These are phyloP conservation scores for Thamnophis elegans DNA, from an alignment of 2,797 vertebrate genomes.

Conservation along the genomic window DNA sequence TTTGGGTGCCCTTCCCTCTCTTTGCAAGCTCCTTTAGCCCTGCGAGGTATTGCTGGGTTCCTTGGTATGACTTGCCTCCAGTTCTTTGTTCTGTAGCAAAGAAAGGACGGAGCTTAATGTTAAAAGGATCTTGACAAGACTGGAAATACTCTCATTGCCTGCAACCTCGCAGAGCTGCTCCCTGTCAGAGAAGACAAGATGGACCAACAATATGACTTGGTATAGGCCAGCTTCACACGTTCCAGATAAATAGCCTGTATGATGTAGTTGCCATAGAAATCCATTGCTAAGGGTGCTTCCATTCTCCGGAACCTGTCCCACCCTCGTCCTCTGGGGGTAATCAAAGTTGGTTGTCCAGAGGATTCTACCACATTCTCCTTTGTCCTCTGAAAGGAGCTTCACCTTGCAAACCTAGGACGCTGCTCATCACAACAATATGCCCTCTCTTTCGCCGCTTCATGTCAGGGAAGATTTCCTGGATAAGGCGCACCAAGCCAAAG, in stretches of 20 bases:
- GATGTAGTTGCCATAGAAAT: not conserved
- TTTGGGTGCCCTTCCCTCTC: not conserved
- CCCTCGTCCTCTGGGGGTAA: too few relatives aligned
- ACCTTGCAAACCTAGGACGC: slow-evolving; percentile 76
- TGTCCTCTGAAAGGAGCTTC: not conserved
- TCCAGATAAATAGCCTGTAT: not conserved
- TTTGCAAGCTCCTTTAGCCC: not conserved
- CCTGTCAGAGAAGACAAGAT: not conserved
- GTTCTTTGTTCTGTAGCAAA: not conserved
- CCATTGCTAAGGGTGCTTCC: not conserved
- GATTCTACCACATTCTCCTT: too few relatives aligned
- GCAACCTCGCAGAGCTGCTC: not conserved
- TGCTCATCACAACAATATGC: slow-evolving; percentile 77
- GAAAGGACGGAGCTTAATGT: not conserved
- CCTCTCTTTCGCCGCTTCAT: slow-evolving; percentile 73
- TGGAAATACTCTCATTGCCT: not conserved
- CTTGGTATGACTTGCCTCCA: not conserved
- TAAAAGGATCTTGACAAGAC: not conserved
- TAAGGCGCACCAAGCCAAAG: slow-evolving; percentile 71
- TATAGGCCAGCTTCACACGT: not conserved
- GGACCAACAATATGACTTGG: not conserved
- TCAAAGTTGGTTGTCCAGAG: not conserved
- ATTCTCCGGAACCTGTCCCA: not conserved
- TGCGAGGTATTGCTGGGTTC: not conserved
- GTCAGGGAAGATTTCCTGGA: slow-evolving; percentile 73